A percentile compares a stretch with the other conserved stretches of the same genome.
Conservation (phyloP, 1,140 invertebrate species). For the Hesperophylax magnus region DNA sequence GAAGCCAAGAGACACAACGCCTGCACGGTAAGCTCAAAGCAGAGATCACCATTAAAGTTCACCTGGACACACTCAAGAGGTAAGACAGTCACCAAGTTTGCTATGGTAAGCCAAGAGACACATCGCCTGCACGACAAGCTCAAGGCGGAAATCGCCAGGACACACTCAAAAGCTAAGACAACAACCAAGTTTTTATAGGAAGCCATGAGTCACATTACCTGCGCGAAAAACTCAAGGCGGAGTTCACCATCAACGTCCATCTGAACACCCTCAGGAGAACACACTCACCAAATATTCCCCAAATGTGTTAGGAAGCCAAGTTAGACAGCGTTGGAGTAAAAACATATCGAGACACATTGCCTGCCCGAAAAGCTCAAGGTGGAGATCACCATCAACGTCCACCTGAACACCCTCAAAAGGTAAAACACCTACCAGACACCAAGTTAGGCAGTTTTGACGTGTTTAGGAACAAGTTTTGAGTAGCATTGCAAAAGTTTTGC, state of each 20-base stretch:
- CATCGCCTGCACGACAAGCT: conserved; percentile 92
- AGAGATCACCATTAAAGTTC: conserved; percentile 98
- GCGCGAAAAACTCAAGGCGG: neutral
- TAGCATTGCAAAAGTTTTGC: no score
- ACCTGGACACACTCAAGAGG: conserved; percentile 95
- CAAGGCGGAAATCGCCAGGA: conserved; percentile 98
- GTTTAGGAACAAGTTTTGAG: no score
- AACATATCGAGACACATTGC: no score
- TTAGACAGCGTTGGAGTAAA: no score
- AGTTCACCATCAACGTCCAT: conserved; percentile 99
- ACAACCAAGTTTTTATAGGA: conserved; percentile 68
- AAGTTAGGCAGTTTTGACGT: neutral
- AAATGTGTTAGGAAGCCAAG: neutral
- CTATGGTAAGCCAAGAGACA: no score
- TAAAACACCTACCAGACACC: conserved; percentile 44
- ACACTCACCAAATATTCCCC: conserved; percentile 42
- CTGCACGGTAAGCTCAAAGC: no score
- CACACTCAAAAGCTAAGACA: conserved; percentile 61
- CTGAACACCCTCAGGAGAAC: conserved; percentile 92
- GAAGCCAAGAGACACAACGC: no score
- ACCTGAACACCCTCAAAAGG: conserved; percentile 95
- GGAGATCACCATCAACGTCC: conserved; percentile 99
- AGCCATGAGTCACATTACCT: neutral
- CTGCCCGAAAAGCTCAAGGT: neutral
- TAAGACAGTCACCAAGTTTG: conserved; percentile 45